A percentile compares a stretch with the other conserved stretches of the same genome.
These are phyloP conservation scores for Propithecus perrieri DNA, from an alignment of 2,797 vertebrate species.

Conservation along the genomic window DNA sequence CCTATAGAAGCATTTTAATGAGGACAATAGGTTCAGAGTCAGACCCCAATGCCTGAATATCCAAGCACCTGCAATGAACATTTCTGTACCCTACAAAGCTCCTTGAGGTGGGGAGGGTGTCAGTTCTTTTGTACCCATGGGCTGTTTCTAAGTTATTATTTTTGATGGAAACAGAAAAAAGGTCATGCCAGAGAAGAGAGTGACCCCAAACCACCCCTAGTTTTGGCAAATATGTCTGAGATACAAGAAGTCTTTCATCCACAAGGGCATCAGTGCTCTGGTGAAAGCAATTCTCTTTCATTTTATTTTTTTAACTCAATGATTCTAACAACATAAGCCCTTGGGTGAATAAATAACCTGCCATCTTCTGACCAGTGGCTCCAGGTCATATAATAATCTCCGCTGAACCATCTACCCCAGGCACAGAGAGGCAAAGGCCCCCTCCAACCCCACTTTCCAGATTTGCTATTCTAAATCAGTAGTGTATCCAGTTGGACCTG, in stretches of 20 bases:
- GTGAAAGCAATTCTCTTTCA: neutral
- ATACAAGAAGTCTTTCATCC: neutral
- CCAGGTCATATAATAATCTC: neutral
- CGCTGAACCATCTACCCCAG: neutral
- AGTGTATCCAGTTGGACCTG: neutral
- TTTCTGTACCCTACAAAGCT: neutral
- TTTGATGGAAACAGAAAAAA: neutral
- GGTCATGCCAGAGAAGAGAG: neutral
- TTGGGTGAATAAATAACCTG: neutral
- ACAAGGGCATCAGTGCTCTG: neutral
- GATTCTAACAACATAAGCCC: neutral
- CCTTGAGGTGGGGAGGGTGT: neutral
- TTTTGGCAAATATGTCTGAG: neutral
- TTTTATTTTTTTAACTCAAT: neutral
- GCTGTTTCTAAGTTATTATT: neutral
- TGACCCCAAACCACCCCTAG: neutral
- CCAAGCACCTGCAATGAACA: neutral
- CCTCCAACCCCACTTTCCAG: neutral
- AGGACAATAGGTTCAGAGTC: neutral
- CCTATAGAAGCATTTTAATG: neutral
- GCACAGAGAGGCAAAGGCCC: neutral
- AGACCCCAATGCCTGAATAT: neutral
- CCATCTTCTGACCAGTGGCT: neutral
- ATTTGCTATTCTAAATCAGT: neutral
- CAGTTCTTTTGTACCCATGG: accelerated